These are phyloP conservation scores for Leuctra nigra DNA, from an alignment of 2,888 invertebrate genomes.

Conservation along the genomic window DNA sequence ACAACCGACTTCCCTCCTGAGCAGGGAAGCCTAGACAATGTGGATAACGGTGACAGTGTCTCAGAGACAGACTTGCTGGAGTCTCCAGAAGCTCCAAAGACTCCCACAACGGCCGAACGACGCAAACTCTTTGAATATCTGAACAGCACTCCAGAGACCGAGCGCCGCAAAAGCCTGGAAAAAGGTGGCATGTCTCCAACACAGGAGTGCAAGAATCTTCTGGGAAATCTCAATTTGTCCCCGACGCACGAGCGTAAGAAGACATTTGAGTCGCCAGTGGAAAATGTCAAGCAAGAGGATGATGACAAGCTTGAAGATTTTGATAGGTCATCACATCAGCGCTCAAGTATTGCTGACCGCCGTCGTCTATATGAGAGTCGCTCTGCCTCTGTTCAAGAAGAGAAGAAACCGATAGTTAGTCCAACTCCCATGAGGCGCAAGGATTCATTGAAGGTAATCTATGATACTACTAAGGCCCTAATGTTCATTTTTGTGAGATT, in stretches of 20 bases:
- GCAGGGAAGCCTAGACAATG: too few relatives aligned
- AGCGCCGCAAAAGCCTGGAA: constrained; percentile 9
- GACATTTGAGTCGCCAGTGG: not conserved
- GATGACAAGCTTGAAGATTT: constrained; percentile 28
- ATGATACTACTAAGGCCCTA: too few relatives aligned
- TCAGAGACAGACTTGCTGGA: too few relatives aligned
- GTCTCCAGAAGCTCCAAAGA: constrained; percentile 38
- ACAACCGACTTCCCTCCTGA: too few relatives aligned
- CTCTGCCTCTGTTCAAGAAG: constrained; percentile 58
- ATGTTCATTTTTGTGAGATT: too few relatives aligned
- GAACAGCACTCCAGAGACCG: not conserved
- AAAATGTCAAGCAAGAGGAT: constrained; percentile 18
- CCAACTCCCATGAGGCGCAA: constrained; percentile 50
- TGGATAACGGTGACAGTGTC: too few relatives aligned
- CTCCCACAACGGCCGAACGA: constrained; percentile 73
- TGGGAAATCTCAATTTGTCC: too few relatives aligned
- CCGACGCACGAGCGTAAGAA: too few relatives aligned
- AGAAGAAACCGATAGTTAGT: constrained; percentile 22
- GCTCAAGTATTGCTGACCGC: constrained; percentile 63
- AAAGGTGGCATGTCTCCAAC: constrained; percentile 6
- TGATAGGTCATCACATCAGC: constrained; percentile 26
- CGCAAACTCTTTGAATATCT: constrained; percentile 59
- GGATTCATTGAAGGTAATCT: constrained; percentile 24
- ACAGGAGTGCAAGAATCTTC: constrained; percentile 14
- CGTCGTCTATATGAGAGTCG: constrained; percentile 70